phyloP scores from a whole-genome alignment of 2,888 invertebrate species.

The Eupithecia abbreviata region DNA sequence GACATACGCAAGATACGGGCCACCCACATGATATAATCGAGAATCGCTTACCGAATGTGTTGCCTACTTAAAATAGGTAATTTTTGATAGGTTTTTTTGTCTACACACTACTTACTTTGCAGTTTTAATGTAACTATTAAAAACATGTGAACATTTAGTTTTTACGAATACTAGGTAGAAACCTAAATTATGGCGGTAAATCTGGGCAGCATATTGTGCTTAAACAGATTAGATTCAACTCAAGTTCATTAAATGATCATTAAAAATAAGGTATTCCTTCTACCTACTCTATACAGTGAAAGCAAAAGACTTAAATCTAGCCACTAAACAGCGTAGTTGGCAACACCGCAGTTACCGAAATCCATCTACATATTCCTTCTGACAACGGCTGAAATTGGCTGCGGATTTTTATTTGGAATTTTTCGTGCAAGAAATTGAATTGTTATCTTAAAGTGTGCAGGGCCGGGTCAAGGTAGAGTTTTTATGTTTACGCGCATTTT shows the following conservation, averaged over 20 bases:
- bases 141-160: neutral
- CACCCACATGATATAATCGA: constrained; percentile 70
- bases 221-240: neutral
- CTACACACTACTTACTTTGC: neutral
- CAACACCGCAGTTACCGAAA: constrained; percentile 45
- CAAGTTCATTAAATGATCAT: neutral
- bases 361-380: constrained; percentile 65
- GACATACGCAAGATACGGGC: constrained; percentile 66
- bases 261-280: neutral
- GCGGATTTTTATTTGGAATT: constrained; percentile 56
- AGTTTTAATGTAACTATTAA: neutral
- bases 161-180: neutral
- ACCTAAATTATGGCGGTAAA: neutral
- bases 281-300: neutral
- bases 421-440: constrained; percentile 53
- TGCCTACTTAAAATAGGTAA: constrained; percentile 16
- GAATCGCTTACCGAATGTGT: constrained; percentile 64
- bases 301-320: constrained; percentile 7
- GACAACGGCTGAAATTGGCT: constrained; percentile 64
- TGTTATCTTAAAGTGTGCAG: constrained; percentile 44
- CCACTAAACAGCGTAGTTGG: constrained; percentile 13
- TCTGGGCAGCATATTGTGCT: neutral
- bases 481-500: constrained; percentile 28
- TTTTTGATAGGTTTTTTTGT: neutral
- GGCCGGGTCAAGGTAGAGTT: constrained; percentile 30